Conservation (phyloP, 37 sponge, comb jelly and placozoan species). For the Cliona cf. orientalis region DNA sequence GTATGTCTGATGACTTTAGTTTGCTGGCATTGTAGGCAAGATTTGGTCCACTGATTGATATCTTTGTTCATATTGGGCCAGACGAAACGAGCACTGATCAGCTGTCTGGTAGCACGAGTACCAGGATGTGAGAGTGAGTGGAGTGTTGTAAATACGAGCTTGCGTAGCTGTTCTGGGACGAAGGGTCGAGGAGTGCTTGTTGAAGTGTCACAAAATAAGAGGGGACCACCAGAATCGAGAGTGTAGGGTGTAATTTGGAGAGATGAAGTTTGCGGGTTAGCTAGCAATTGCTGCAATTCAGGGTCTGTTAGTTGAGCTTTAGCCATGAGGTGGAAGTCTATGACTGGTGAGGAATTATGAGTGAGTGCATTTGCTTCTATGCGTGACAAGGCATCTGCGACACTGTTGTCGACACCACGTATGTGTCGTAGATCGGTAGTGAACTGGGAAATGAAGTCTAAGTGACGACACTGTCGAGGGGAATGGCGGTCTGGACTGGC, state of each 20-base stretch:
- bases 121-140: slow-evolving; percentile 67
- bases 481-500: slow-evolving; percentile 41
- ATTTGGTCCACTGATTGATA: slow-evolving; percentile 55
- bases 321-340: slow-evolving; percentile 50
- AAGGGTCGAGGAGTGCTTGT: slow-evolving; percentile 51
- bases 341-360: not conserved
- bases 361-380: slow-evolving; percentile 39
- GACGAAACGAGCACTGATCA: slow-evolving; percentile 56
- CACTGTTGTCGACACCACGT: slow-evolving; percentile 47
- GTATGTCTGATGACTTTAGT: slow-evolving; percentile 57
- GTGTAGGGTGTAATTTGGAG: slow-evolving; percentile 35
- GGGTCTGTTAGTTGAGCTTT: slow-evolving; percentile 37
- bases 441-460: slow-evolving; percentile 72
- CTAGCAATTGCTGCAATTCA: slow-evolving; percentile 23
- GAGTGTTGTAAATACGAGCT: slow-evolving; percentile 41
- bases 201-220: slow-evolving; percentile 50
- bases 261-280: slow-evolving; percentile 38
- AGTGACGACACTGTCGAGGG: slow-evolving; percentile 57
- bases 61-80: slow-evolving; percentile 74
- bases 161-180: slow-evolving; percentile 36
- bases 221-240: slow-evolving; percentile 8
- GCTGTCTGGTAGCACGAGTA: slow-evolving; percentile 51
- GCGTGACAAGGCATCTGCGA: slow-evolving; percentile 66
- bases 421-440: slow-evolving; percentile 69
- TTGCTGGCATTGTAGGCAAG: slow-evolving; percentile 60